A percentile compares a stretch with the other conserved stretches of the same genome.
These are phyloP conservation scores for Plagiodera versicolora DNA, from an alignment of 2,888 invertebrate genomes.

Conservation along the genomic window DNA sequence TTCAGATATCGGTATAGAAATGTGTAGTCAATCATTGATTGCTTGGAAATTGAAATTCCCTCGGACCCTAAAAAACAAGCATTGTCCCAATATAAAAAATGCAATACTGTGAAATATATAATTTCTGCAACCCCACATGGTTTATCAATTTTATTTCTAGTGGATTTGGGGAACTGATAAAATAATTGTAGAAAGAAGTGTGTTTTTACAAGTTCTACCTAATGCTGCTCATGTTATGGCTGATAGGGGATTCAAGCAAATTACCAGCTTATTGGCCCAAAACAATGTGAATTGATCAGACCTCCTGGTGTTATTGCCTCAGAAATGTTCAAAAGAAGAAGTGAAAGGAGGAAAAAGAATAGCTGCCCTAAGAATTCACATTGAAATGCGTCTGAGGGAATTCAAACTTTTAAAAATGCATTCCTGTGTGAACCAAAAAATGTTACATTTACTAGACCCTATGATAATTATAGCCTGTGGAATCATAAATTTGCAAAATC, in stretches of 20 bases:
- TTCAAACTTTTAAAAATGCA: background rate
- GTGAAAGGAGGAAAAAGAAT: background rate
- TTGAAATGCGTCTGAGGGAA: constrained; percentile 3
- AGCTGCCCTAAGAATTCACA: background rate
- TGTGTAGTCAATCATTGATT: constrained; percentile 14
- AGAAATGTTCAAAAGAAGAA: background rate
- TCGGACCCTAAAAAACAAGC: background rate
- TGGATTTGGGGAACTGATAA: constrained; percentile 7
- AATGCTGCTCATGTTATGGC: constrained; percentile 8
- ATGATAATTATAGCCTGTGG: background rate
- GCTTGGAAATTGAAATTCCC: constrained; percentile 18
- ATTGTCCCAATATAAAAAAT: constrained; percentile 6
- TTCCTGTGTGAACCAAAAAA: constrained; percentile 4
- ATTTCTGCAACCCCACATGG: constrained; percentile 1
- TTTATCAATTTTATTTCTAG: background rate
- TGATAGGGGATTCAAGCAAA: constrained; percentile 12
- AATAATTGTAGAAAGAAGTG: constrained; percentile 8
- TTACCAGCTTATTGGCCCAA: background rate
- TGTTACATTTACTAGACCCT: background rate
- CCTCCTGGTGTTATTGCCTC: background rate
- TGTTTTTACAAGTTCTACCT: constrained; percentile 3
- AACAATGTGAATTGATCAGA: background rate
- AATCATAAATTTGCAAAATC: background rate
- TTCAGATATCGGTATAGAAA: background rate
- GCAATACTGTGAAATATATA: background rate